phyloP scores from a whole-genome alignment of 2,113 vertebrate species.

The Phocoena sinus region DNA sequence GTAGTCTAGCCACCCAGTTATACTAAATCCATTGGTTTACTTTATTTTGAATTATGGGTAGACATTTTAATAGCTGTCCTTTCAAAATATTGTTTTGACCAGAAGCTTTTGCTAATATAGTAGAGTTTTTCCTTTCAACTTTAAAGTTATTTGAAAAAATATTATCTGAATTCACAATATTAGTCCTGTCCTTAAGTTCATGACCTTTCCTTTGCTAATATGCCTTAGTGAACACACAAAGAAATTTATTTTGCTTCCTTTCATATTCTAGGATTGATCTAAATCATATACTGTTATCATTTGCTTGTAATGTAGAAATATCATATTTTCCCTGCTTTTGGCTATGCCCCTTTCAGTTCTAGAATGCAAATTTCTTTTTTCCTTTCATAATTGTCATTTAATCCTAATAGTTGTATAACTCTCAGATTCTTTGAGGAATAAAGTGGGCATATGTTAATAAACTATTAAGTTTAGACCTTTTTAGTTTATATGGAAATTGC shows the following conservation, averaged over 20 bases:
- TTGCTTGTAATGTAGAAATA: not conserved
- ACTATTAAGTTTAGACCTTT: not conserved
- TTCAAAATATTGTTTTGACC: slow-evolving; percentile 26
- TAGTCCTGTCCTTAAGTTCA: not conserved
- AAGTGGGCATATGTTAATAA: not conserved
- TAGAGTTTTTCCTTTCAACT: slow-evolving; percentile 4
- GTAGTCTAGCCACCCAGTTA: not conserved
- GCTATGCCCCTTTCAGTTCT: not conserved
- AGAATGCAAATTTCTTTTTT: not conserved
- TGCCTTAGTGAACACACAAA: not conserved
- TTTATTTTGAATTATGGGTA: not conserved
- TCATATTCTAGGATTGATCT: not conserved
- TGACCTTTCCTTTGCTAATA: not conserved
- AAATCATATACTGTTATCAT: not conserved
- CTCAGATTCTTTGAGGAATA: not conserved
- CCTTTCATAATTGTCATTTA: not conserved
- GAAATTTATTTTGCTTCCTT: not conserved
- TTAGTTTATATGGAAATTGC: not conserved
- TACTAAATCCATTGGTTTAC: not conserved
- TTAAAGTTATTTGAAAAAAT: slow-evolving; percentile 5
- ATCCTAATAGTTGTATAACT: not conserved
- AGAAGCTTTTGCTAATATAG: slow-evolving; percentile 3
- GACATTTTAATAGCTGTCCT: not conserved
- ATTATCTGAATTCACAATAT: not conserved
- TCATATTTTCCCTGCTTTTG: not conserved